Base-by-base conservation (phyloP, 2,113 vertebrate genomes). In the Triplophysa dalaica region DNA sequence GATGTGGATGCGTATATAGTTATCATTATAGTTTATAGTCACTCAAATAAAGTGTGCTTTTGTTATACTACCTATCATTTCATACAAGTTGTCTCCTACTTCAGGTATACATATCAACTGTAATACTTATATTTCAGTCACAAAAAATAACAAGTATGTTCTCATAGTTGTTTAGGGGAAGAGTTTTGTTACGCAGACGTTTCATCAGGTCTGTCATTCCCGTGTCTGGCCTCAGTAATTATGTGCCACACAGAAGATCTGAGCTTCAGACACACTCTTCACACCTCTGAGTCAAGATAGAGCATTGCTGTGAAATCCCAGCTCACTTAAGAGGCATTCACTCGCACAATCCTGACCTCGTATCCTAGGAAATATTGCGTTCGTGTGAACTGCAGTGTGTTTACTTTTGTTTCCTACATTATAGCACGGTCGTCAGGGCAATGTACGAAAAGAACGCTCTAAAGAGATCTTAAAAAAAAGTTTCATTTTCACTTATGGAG, bases 301-400 rank as follows among this genome's bases (percentile, higher is more conserved):
- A 43, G 26, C 56, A 26, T 22, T 24, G 41, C 29, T 48, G n/a
- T 79, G 77, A 79, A 64, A 50, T 61, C 70, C 38, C 43, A 61
- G 33, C 62, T 82, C 60, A 83, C 56, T 75, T 43, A 68, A 45
- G 70, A 79, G 77, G 50, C 63, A 56, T 80, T 58, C 72, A 54
- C 61, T 79, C 67, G 26, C 21, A 19, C 67, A 80, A 72, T 64
- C 48, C 62, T 58, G 61, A 52, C 64, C 54, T 50, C 0, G 41
- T 65, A 54, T 82, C 72, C 79, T 50, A 68, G 72, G 79, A 81
- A 58, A 81, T 75, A 50, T 29, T 62, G 72, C n/a, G 54, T 66
- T 75, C 65, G 29, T 78, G 78, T 77, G 68, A 61, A 77, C 54
- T 60, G 41, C 9, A 41, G 14, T 58, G 45, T 70, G 61, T 70